Base-by-base conservation (phyloP, 2,888 invertebrate genomes). In the Busseola fusca region DNA sequence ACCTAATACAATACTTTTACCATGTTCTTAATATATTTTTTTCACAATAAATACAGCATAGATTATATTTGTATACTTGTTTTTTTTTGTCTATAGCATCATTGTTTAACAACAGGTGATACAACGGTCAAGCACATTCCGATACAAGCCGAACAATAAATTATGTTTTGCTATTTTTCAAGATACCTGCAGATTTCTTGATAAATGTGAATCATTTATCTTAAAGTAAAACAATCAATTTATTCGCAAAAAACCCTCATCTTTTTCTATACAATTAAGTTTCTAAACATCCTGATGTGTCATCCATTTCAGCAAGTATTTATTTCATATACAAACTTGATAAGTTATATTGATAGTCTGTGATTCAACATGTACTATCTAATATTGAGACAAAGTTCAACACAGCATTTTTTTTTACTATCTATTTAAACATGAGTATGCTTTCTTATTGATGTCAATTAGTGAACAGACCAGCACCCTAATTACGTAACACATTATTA, bases 311-410 rank as follows among this genome's bases (percentile, higher is more conserved):
- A 48, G 54, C 14, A 57, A n/a, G 40, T 45, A 25, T 69, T 69
- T 34, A 40, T 25, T 58, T 50, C n/a, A 14, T 34, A 25, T 12
- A 14, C 16, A 62, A 69, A 48, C 12, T 69, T 12, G 4, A 21
- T 25, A 52, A 34, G 7, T 54, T 58, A n/a, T n/a, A 63, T 3
- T 45, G 30, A 42, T 57, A n/a, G 25, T 56, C 37, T 52, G 48
- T 80, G 75, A 77, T 57, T 68, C 75, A 80, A n/a, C n/a, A 18
- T 48, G 25, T 62, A 74, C 30, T 59, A 79, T 79, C 42, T 66
- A 18, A 52, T 42, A 65, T 27, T 42, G 42, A 45, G n/a, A 34
- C 57, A 45, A 50, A 78, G 56, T 58, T 27, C 27, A 54, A 71
- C 30, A 57, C 21, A 10, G 62, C 37, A 30, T 42, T 58, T 42